These are phyloP conservation scores for Tenthredo distinguenda DNA, from an alignment of 2,888 invertebrate species.

Conservation along the genomic window DNA sequence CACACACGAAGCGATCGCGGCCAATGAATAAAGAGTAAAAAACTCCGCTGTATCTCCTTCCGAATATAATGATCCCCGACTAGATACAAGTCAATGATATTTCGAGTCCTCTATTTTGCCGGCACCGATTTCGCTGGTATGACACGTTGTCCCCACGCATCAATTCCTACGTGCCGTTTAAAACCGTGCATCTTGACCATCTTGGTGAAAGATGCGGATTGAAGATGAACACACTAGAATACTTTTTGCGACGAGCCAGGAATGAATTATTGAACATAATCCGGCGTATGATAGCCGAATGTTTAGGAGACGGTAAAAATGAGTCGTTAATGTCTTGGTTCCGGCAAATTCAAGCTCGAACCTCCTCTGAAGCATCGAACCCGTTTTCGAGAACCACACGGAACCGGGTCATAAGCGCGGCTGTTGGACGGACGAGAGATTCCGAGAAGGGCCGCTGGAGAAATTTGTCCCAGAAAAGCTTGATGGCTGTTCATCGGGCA, in stretches of 20 bases:
- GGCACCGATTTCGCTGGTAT: conserved; percentile 22
- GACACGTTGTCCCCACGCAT: conserved; percentile 17
- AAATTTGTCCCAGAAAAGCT: conserved; percentile 51
- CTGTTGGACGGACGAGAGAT: conserved; percentile 42
- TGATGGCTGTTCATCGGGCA: conserved; percentile 14
- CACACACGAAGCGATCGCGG: neutral
- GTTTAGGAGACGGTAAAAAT: neutral
- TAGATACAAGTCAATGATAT: neutral
- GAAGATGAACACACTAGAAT: neutral
- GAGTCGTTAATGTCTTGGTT: neutral
- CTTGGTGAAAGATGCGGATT: neutral
- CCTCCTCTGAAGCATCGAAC: neutral
- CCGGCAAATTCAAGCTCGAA: neutral
- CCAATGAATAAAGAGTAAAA: neutral
- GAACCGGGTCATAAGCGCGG: conserved; percentile 36
- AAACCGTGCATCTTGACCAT: neutral
- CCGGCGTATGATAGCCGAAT: neutral
- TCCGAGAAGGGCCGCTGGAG: conserved; percentile 50
- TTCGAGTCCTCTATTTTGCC: conserved; percentile 5
- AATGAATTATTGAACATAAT: neutral
- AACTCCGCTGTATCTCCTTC: neutral
- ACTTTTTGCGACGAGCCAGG: neutral
- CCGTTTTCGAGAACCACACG: conserved; percentile 38
- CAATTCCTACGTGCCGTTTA: conserved; percentile 4
- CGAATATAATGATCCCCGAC: conserved; percentile 32